phyloP scores from a whole-genome alignment of 2,888 invertebrate species.

The Orchesellides sinensis region DNA sequence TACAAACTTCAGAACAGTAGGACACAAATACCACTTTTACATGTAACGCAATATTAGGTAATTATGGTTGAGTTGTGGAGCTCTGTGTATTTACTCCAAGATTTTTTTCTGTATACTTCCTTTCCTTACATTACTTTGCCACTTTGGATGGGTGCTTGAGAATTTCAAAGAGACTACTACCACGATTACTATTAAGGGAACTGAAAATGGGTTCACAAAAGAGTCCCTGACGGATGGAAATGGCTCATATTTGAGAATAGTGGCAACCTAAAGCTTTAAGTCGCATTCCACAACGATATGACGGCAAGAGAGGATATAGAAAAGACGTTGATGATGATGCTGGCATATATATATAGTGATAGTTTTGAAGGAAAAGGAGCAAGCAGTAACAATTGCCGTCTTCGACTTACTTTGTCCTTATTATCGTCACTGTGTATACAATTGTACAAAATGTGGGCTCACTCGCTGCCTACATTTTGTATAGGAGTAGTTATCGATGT shows the following conservation, averaged over 20 bases:
- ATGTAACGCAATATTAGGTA: constrained; percentile 46
- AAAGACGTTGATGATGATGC: constrained; percentile 19
- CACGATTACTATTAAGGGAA: constrained; percentile 57
- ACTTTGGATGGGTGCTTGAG: not conserved
- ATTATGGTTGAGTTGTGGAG: constrained; percentile 60
- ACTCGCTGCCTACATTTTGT: not conserved
- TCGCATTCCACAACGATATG: not conserved
- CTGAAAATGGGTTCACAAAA: constrained; percentile 60
- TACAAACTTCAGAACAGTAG: too few relatives aligned
- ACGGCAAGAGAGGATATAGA: not conserved
- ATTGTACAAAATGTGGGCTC: not conserved
- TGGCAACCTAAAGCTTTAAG: constrained; percentile 9
- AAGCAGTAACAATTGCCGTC: constrained; percentile 45
- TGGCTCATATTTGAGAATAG: constrained; percentile 60
- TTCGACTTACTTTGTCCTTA: constrained; percentile 34
- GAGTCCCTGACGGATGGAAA: constrained; percentile 60
- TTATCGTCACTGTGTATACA: constrained; percentile 45
- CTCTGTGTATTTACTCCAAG: constrained; percentile 15
- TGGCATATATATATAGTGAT: not conserved
- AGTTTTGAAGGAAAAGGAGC: not conserved
- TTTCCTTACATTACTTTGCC: not conserved
- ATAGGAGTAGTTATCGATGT: constrained; percentile 50
- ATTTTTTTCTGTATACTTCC: not conserved
- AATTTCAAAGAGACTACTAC: not conserved
- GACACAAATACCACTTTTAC: constrained; percentile 9